Percentiles rank a stretch among this genome's conserved stretches.
phyloP scores from a whole-genome alignment of 2,888 invertebrate genomes.

The Lepidocyrtoides sp. region DNA sequence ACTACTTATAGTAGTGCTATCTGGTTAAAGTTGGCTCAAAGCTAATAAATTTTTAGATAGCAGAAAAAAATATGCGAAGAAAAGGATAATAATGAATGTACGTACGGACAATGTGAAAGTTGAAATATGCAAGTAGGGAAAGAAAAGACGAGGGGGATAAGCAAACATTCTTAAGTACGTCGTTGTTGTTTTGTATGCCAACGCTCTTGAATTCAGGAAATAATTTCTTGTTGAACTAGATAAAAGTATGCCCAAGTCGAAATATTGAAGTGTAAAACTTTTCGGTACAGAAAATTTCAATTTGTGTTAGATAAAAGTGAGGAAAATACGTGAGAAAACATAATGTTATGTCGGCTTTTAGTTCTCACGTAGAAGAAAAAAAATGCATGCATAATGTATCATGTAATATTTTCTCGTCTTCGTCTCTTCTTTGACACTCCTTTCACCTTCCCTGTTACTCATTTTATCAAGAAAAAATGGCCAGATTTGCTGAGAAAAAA shows the following conservation, averaged over 20 bases:
- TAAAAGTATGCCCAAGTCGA: neutral
- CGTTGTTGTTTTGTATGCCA: constrained; percentile 40
- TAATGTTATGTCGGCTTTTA: neutral
- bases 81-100: too few relatives aligned
- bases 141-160: neutral
- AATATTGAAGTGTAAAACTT: constrained; percentile 5
- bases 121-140: neutral
- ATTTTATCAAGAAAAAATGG: too few relatives aligned
- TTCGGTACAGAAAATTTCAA: constrained; percentile 28
- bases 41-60: too few relatives aligned
- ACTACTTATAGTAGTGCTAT: too few relatives aligned
- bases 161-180: constrained; percentile 4
- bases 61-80: neutral
- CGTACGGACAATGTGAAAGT: too few relatives aligned
- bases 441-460: neutral
- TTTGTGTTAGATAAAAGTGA: neutral
- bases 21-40: too few relatives aligned
- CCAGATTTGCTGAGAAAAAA: neutral
- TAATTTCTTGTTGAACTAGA: neutral
- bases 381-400: constrained; percentile 29
- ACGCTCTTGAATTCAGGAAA: constrained; percentile 13
- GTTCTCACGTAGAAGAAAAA: neutral
- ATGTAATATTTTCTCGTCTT: neutral
- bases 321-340: neutral
- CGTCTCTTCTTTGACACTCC: neutral